Conservation (phyloP, 2,888 invertebrate species). For the Cosmopolites sordidus region DNA sequence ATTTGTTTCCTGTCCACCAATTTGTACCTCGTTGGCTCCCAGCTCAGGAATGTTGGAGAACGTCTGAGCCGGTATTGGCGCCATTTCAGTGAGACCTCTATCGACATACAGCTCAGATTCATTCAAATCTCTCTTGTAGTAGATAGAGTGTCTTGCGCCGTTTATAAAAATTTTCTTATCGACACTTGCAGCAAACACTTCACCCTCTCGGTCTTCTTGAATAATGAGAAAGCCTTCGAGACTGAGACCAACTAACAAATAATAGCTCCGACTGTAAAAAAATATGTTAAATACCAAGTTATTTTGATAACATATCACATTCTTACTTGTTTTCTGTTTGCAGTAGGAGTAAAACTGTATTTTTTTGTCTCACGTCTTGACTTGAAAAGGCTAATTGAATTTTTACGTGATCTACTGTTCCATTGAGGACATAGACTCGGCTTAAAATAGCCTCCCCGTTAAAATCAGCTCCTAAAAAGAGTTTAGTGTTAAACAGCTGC, state of each 20-base stretch:
- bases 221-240: slow-evolving; percentile 79
- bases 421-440: slow-evolving; percentile 68
- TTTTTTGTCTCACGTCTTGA: slow-evolving; percentile 71
- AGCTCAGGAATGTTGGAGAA: slow-evolving; percentile 64
- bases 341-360: slow-evolving; percentile 71
- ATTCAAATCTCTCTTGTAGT: slow-evolving; percentile 64
- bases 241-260: slow-evolving; percentile 75
- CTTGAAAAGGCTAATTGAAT: slow-evolving; percentile 85
- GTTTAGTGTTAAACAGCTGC: too few species aligned
- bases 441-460: slow-evolving; percentile 81
- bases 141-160: slow-evolving; percentile 74
- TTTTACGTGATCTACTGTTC: slow-evolving; percentile 72
- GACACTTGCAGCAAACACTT: slow-evolving; percentile 68
- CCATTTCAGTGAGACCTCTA: slow-evolving; percentile 66
- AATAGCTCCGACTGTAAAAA: slow-evolving; percentile 71
- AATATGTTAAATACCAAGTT: background rate
- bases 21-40: slow-evolving; percentile 77
- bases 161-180: slow-evolving; percentile 78
- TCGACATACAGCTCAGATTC: slow-evolving; percentile 72
- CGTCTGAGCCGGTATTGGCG: slow-evolving; percentile 64
- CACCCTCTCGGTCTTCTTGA: slow-evolving; percentile 79
- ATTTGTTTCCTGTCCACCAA: slow-evolving; percentile 81
- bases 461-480: slow-evolving; percentile 61
- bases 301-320: background rate
- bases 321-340: slow-evolving; percentile 78